Evolutionary conservation across 2,888 invertebrate species (phyloP).

Genomic region (Bruchidius siliquastri): DNA sequence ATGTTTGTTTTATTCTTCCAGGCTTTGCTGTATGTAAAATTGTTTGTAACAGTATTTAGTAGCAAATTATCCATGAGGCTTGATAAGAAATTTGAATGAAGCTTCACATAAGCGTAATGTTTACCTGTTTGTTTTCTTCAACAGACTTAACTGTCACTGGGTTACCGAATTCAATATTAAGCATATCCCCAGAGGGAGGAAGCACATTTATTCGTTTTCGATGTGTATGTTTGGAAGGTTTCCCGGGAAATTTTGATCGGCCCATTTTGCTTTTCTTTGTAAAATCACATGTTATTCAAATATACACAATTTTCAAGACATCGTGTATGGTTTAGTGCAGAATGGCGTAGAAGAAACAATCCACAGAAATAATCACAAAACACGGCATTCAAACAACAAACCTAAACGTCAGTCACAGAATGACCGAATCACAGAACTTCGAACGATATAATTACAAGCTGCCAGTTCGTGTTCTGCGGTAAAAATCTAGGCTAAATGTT

Average conservation of each 20-base stretch:
- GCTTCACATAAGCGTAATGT: constrained; percentile 23
- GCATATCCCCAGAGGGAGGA: constrained; percentile 47
- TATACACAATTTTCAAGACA: neutral
- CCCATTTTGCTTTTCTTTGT: constrained; percentile 53
- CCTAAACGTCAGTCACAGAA: neutral
- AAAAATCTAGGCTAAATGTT: no score
- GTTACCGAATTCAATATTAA: constrained; percentile 36
- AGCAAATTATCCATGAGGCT: constrained; percentile 7
- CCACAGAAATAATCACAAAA: neutral
- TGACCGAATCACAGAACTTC: no score
- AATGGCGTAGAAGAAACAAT: neutral
- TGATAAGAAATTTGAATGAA: constrained; percentile 1
- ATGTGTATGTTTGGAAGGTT: constrained; percentile 81
- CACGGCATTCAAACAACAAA: neutral
- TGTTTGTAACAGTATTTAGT: neutral
- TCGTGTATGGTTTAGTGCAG: neutral
- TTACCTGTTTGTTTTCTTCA: constrained; percentile 45
- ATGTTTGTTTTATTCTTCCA: neutral
- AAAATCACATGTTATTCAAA: constrained; percentile 34
- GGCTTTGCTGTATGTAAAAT: neutral
- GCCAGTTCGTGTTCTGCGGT: no score
- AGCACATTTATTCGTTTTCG: constrained; percentile 80
- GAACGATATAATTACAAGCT: no score
- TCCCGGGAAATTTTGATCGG: constrained; percentile 82
- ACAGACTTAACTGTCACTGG: constrained; percentile 41